Conservation (phyloP, 2,797 vertebrate species). For the Thalassophryne amazonica region DNA sequence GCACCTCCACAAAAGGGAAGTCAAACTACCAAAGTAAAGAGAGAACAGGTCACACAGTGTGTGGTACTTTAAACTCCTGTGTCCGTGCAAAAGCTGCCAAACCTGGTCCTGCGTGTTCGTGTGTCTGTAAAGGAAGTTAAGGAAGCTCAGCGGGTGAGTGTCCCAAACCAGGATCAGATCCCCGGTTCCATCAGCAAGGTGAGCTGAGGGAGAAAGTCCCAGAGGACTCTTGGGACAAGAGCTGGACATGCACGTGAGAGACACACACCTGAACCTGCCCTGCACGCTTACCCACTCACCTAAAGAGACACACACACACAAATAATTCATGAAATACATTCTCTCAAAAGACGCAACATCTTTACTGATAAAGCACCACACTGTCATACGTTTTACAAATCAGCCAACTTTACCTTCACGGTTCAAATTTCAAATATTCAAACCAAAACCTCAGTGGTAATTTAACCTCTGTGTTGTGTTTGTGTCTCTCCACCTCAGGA, state of each 20-base stretch:
- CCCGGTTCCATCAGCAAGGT: slow-evolving; percentile 84
- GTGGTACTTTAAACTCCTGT: neutral
- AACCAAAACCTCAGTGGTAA: too few species aligned
- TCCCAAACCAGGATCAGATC: slow-evolving; percentile 84
- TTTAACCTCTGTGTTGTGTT: too few species aligned
- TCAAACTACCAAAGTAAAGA: slow-evolving; percentile 73
- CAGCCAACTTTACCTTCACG: too few species aligned
- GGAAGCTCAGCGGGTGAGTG: slow-evolving; percentile 74
- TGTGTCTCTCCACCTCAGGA: too few species aligned
- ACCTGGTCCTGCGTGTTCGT: slow-evolving; percentile 83
- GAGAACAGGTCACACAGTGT: neutral
- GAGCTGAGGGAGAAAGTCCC: slow-evolving; percentile 83
- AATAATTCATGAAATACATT: neutral
- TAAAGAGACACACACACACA: slow-evolving; percentile 23
- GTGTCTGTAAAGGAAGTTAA: slow-evolving; percentile 81
- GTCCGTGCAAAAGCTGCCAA: neutral
- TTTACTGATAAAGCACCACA: too few species aligned
- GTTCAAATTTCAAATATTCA: too few species aligned
- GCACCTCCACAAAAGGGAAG: slow-evolving; percentile 84
- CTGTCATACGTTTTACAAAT: too few species aligned
- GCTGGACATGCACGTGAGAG: slow-evolving; percentile 84
- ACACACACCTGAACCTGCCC: slow-evolving; percentile 80
- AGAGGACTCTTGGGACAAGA: slow-evolving; percentile 80
- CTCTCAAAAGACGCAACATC: too few species aligned
- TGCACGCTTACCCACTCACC: slow-evolving; percentile 75